Conservation (phyloP, 2,888 invertebrate genomes). For the Artemia sp. region DNA sequence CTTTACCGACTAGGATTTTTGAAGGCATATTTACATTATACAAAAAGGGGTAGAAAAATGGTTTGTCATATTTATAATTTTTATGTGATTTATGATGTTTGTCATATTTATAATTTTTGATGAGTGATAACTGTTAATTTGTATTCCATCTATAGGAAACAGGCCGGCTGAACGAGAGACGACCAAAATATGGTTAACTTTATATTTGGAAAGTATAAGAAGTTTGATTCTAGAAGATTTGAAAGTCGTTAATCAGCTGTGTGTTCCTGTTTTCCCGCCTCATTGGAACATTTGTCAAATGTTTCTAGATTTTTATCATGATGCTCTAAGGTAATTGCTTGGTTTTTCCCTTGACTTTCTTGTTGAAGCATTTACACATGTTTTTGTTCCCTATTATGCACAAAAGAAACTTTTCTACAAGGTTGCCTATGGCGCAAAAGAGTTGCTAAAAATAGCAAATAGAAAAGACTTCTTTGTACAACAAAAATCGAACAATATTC, state of each 20-base stretch:
- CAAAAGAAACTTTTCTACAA: no score
- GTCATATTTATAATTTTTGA: no score
- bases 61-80: slow-evolving; percentile 34
- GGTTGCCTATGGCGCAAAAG: no score
- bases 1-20: neutral
- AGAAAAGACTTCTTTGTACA: no score
- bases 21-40: slow-evolving; percentile 41
- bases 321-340: slow-evolving; percentile 40
- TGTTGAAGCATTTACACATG: neutral
- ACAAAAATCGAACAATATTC: no score
- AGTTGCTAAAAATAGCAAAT: no score
- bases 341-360: neutral
- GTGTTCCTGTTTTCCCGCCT: slow-evolving; percentile 87
- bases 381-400: neutral
- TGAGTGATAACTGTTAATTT: no score
- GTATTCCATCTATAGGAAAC: slow-evolving; percentile 51
- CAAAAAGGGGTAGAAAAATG: slow-evolving; percentile 60
- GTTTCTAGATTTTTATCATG: slow-evolving; percentile 87
- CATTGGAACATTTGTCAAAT: slow-evolving; percentile 78
- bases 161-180: slow-evolving; percentile 76
- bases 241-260: slow-evolving; percentile 69
- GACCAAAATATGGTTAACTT: slow-evolving; percentile 88
- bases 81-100: slow-evolving; percentile 34
- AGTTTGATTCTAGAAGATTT: slow-evolving; percentile 77
- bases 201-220: slow-evolving; percentile 70